Percentiles rank a stretch among this genome's conserved stretches.
Conservation (phyloP, 2,113 vertebrate species). For the Gorsachius goisagi region DNA sequence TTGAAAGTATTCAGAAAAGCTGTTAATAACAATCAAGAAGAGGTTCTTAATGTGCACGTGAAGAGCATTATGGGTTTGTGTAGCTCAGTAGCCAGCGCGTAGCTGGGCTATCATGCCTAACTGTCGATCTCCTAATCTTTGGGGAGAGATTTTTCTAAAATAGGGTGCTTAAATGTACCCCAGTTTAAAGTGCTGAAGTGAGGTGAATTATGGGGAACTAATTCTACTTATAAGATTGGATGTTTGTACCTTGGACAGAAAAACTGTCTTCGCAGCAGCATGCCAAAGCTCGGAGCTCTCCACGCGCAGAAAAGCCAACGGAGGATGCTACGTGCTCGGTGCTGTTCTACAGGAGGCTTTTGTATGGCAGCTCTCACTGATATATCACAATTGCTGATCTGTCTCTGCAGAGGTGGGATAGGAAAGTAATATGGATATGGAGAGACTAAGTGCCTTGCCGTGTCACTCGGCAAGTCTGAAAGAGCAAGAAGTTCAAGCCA, state of each 20-base stretch:
- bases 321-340: rapidly evolving
- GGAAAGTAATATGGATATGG: neutral
- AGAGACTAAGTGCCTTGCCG: neutral
- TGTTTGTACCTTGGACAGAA: neutral
- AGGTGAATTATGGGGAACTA: neutral
- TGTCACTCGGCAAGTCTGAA: neutral
- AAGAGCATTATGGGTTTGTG: neutral
- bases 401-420: neutral
- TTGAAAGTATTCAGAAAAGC: neutral
- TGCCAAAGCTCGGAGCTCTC: neutral
- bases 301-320: neutral
- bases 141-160: neutral
- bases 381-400: neutral
- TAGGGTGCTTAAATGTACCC: rapidly evolving
- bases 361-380: neutral
- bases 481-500: neutral
- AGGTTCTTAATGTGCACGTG: neutral
- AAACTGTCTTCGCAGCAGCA: neutral
- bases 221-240: neutral
- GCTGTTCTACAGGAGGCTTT: neutral
- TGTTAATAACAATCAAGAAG: neutral
- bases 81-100: neutral
- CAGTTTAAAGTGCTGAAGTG: neutral
- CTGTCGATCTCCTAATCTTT: neutral
- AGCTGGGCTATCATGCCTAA: neutral